Conservation (phyloP, 2,797 vertebrate genomes). For the Harpagifer antarcticus region DNA sequence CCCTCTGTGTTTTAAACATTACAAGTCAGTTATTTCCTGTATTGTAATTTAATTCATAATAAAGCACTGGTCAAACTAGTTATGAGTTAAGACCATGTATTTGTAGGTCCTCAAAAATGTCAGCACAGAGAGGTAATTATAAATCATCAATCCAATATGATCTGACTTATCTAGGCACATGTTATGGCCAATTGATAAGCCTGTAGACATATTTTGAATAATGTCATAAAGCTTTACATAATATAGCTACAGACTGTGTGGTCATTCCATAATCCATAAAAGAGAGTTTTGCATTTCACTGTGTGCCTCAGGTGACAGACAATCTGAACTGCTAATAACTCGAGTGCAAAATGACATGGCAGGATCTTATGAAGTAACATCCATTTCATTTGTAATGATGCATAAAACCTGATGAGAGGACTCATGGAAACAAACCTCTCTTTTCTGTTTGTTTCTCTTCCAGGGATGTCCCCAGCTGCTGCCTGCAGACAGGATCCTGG, state of each 20-base stretch:
- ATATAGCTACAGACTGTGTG: neutral
- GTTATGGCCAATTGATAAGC: neutral
- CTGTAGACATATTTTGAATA: neutral
- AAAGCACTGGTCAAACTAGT: neutral
- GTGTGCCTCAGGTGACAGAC: neutral
- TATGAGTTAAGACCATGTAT: neutral
- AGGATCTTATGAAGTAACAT: neutral
- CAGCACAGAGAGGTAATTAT: neutral
- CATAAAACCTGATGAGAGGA: neutral
- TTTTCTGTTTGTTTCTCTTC: constrained; percentile 5
- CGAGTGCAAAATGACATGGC: neutral
- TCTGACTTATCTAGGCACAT: neutral
- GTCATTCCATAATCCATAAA: neutral
- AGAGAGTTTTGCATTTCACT: neutral
- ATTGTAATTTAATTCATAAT: neutral
- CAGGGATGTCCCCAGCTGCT: constrained; percentile 97
- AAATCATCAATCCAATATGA: neutral
- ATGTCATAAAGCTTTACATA: neutral
- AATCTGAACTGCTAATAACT: neutral
- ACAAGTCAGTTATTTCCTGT: neutral
- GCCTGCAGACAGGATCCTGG: constrained; percentile 92
- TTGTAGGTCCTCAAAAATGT: neutral
- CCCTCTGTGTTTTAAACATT: too few species aligned
- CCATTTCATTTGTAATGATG: constrained; percentile 1
- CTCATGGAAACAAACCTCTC: neutral